Evolutionary conservation across 2,797 vertebrate species (phyloP).

Genomic region (Amblyopsis hoosieri): DNA sequence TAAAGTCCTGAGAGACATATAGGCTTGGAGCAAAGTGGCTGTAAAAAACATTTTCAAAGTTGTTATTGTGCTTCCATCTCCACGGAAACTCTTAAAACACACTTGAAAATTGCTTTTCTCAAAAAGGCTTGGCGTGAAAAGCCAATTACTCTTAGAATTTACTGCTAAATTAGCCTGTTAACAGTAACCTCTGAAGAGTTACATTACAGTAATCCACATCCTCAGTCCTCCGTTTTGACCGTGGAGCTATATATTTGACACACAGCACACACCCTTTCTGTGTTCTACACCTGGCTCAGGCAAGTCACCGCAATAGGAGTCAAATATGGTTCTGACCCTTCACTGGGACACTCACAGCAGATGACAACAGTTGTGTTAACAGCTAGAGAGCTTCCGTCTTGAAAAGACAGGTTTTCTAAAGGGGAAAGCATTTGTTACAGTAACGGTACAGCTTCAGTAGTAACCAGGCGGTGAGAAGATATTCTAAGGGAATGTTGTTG

Average conservation of each 20-base stretch:
- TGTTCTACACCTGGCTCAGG: no score
- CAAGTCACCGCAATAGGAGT: conserved; percentile 27
- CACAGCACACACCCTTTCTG: no score
- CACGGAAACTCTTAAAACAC: conserved; percentile 41
- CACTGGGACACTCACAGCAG: conserved; percentile 25
- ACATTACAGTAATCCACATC: conserved; percentile 60
- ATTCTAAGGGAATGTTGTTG: conserved; percentile 15
- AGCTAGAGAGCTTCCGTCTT: conserved; percentile 35
- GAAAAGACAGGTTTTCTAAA: conserved; percentile 5
- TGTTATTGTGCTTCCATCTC: conserved; percentile 29
- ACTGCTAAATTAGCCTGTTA: conserved; percentile 53
- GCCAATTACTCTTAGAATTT: conserved; percentile 55
- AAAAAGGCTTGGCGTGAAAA: conserved; percentile 26
- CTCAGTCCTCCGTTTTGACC: conserved; percentile 2
- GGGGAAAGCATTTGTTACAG: conserved; percentile 12
- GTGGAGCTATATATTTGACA: no score
- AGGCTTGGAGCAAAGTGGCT: neutral
- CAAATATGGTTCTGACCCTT: conserved; percentile 55
- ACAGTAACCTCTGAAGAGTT: conserved; percentile 34
- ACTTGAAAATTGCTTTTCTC: conserved; percentile 12
- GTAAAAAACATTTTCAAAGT: conserved; percentile 2
- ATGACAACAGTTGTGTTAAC: conserved; percentile 43
- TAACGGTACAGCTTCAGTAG: conserved; percentile 31
- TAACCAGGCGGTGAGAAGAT: conserved; percentile 21
- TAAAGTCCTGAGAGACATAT: neutral